A percentile compares a stretch with the other conserved stretches of the same genome.
Conservation (phyloP, 2,888 invertebrate genomes). For the Ptychoptera albimana region DNA sequence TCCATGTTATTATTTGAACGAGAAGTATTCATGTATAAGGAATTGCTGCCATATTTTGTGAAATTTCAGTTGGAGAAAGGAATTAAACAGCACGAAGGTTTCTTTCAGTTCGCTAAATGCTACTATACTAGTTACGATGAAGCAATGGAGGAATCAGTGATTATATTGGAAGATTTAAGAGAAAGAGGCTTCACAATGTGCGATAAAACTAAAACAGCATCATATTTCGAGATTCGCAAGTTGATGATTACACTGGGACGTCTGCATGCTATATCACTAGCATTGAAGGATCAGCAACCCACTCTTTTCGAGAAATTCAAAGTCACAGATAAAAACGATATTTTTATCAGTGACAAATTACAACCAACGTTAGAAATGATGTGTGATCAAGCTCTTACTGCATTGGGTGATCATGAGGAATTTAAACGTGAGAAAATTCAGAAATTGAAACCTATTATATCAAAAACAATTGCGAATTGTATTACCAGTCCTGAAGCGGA, state of each 20-base stretch:
- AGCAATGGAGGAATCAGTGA: constrained; percentile 5
- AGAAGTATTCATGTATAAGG: constrained; percentile 8
- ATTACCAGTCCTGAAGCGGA: constrained; percentile 3
- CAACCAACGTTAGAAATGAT: background rate
- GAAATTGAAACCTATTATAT: constrained; percentile 1
- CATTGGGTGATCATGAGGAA: constrained; percentile 5
- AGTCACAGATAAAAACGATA: background rate
- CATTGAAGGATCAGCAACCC: constrained; percentile 6
- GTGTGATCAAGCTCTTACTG: constrained; percentile 2
- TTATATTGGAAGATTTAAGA: constrained; percentile 10
- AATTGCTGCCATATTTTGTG: constrained; percentile 8
- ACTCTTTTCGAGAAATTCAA: constrained; percentile 6
- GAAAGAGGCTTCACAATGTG: constrained; percentile 5
- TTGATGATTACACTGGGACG: constrained; percentile 6
- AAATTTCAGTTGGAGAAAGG: constrained; percentile 7
- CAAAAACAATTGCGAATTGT: background rate
- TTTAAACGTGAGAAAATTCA: constrained; percentile 5
- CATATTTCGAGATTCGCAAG: constrained; percentile 5
- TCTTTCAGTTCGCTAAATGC: constrained; percentile 8
- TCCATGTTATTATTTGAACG: constrained; percentile 7
- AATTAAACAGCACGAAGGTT: constrained; percentile 3
- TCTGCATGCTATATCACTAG: constrained; percentile 10
- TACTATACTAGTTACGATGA: constrained; percentile 6
- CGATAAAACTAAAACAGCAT: constrained; percentile 4
- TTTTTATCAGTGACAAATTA: background rate